phyloP scores from a whole-genome alignment of 2,113 vertebrate species.

The Malurus alboscapulatus region DNA sequence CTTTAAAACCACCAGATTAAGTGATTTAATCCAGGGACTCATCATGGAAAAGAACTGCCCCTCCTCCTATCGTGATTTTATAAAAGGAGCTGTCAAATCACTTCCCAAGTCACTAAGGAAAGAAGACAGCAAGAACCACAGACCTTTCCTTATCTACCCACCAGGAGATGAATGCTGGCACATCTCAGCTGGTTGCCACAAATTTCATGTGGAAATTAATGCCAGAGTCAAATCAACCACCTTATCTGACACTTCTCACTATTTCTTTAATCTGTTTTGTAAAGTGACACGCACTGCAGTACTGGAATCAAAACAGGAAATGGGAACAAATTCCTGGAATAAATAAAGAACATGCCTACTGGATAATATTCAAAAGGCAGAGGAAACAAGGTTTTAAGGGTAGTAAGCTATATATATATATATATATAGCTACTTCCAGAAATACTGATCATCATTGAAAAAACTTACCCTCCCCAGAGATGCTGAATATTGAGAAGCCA shows the following conservation, averaged over 20 bases:
- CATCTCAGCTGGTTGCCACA: neutral
- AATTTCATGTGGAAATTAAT: neutral
- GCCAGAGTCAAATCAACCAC: neutral
- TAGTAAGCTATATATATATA: neutral
- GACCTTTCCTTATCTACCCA: neutral
- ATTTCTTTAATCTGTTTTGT: neutral
- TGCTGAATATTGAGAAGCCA: neutral
- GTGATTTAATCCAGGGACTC: neutral
- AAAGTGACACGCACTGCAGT: neutral
- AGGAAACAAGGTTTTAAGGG: neutral
- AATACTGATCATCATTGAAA: neutral
- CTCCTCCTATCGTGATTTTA: neutral
- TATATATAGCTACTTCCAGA: neutral
- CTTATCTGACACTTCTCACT: neutral
- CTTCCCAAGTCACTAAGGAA: neutral
- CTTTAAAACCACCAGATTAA: neutral
- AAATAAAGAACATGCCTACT: neutral
- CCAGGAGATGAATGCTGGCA: rapidly evolving
- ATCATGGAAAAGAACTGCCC: neutral
- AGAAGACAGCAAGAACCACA: neutral
- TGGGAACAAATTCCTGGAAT: constrained; percentile 36
- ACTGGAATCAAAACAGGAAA: constrained; percentile 48
- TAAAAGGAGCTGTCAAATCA: neutral
- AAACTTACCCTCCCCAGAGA: neutral
- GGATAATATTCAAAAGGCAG: constrained; percentile 10